These are phyloP conservation scores for Phocides pigmalion DNA, from an alignment of 1,140 invertebrate genomes.

Conservation along the genomic window DNA sequence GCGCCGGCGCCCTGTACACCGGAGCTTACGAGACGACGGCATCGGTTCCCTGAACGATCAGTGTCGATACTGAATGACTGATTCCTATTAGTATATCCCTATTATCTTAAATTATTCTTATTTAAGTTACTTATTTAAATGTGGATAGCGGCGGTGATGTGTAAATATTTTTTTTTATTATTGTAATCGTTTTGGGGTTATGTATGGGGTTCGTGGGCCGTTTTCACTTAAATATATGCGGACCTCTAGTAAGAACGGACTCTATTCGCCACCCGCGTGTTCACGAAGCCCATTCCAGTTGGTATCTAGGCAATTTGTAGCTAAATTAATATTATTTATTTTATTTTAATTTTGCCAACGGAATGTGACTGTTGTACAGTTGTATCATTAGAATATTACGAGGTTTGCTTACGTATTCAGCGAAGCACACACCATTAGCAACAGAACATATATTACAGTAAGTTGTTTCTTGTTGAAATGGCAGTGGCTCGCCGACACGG, in stretches of 20 bases:
- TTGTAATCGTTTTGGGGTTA: constrained; percentile 74
- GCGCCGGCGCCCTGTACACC: constrained; percentile 45
- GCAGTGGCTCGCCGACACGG: constrained; percentile 40
- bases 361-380: constrained; percentile 82
- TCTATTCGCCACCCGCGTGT: constrained; percentile 82
- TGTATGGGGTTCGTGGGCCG: constrained; percentile 59
- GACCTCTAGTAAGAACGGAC: constrained; percentile 73
- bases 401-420: constrained; percentile 54
- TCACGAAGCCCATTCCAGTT: constrained; percentile 80
- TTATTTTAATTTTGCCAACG: constrained; percentile 80
- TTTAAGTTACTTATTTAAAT: constrained; percentile 80
- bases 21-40: constrained; percentile 56
- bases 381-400: constrained; percentile 64
- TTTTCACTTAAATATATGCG: constrained; percentile 56
- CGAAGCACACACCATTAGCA: constrained; percentile 37
- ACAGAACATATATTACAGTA: constrained; percentile 24
- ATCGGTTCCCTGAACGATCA: constrained; percentile 54
- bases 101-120: constrained; percentile 77
- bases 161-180: constrained; percentile 81
- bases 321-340: constrained; percentile 81
- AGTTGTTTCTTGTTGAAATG: constrained; percentile 31
- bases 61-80: constrained; percentile 75
- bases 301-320: constrained; percentile 81
- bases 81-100: constrained; percentile 80
- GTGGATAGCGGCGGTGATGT: constrained; percentile 72